These are phyloP conservation scores for Pogona vitticeps DNA, from an alignment of 2,113 vertebrate species.

Conservation along the genomic window DNA sequence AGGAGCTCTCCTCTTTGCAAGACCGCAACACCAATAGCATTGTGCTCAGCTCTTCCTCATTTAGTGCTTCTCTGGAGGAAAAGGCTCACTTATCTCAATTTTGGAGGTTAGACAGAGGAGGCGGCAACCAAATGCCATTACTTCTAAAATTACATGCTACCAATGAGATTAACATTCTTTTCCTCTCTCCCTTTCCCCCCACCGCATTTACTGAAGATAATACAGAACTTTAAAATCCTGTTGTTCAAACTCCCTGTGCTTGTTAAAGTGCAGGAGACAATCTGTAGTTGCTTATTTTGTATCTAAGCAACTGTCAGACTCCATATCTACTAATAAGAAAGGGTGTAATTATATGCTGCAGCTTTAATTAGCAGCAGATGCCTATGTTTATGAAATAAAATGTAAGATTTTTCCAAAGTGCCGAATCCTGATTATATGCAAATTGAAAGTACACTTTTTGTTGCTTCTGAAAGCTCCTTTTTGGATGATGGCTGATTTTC, in stretches of 20 bases:
- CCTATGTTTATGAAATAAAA: conserved; percentile 81
- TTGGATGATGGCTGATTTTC: not conserved
- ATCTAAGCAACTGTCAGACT: conserved; percentile 86
- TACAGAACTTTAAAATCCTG: conserved; percentile 63
- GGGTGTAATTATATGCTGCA: conserved; percentile 80
- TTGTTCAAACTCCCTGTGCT: conserved; percentile 67
- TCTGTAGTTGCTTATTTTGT: conserved; percentile 81
- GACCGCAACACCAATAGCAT: not conserved
- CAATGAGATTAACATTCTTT: conserved; percentile 55
- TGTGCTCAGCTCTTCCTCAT: not conserved
- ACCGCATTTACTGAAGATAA: conserved; percentile 55
- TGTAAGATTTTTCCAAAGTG: conserved; percentile 67
- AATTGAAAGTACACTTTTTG: conserved; percentile 41
- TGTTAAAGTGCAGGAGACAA: conserved; percentile 72
- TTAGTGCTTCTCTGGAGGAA: conserved; percentile 6
- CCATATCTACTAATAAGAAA: conserved; percentile 82
- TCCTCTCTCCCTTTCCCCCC: conserved; percentile 11
- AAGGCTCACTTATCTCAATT: not conserved
- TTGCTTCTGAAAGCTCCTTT: conserved; percentile 10
- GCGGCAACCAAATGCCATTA: conserved; percentile 31
- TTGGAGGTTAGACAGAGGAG: conserved; percentile 21
- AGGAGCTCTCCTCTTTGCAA: not conserved
- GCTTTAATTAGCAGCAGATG: conserved; percentile 85
- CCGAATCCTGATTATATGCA: conserved; percentile 52
- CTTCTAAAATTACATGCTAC: conserved; percentile 52